These are phyloP conservation scores for Hexactinellida sp. DNA, from an alignment of 37 sponge, comb jelly and placozoan genomes.

Conservation along the genomic window DNA sequence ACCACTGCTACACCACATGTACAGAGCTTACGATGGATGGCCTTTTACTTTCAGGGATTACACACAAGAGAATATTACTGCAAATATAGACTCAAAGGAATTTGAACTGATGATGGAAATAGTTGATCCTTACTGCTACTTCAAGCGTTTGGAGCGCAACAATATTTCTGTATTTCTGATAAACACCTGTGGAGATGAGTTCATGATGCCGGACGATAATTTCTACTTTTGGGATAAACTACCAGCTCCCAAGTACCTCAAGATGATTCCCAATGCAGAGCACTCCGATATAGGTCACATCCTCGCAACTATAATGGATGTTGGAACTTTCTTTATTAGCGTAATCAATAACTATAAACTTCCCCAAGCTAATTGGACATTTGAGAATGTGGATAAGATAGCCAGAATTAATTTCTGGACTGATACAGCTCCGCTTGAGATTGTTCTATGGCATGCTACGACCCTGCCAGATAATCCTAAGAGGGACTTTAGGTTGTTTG, in stretches of 20 bases:
- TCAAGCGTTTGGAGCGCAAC: slow-evolving; percentile 22
- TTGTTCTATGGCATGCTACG: slow-evolving; percentile 54
- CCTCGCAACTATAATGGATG: slow-evolving; percentile 24
- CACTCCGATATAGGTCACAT: slow-evolving; percentile 55
- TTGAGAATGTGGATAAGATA: slow-evolving; percentile 5
- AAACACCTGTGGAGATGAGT: slow-evolving; percentile 76
- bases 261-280: slow-evolving; percentile 77
- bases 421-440: slow-evolving; percentile 29
- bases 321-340: slow-evolving; percentile 25
- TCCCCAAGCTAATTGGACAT: neutral
- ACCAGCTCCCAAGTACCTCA: slow-evolving; percentile 43
- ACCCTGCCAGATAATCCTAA: slow-evolving; percentile 44
- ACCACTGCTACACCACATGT: slow-evolving; percentile 59
- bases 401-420: neutral
- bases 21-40: slow-evolving; percentile 66
- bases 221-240: slow-evolving; percentile 64
- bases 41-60: slow-evolving; percentile 84
- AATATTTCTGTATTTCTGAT: slow-evolving; percentile 70
- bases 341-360: neutral
- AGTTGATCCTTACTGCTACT: slow-evolving; percentile 62
- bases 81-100: slow-evolving; percentile 32
- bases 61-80: slow-evolving; percentile 47
- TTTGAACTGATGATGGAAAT: slow-evolving; percentile 28
- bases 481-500: slow-evolving; percentile 63
- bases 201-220: slow-evolving; percentile 70